phyloP scores from a whole-genome alignment of 2,888 invertebrate genomes.

The Himalopsyche japonica region DNA sequence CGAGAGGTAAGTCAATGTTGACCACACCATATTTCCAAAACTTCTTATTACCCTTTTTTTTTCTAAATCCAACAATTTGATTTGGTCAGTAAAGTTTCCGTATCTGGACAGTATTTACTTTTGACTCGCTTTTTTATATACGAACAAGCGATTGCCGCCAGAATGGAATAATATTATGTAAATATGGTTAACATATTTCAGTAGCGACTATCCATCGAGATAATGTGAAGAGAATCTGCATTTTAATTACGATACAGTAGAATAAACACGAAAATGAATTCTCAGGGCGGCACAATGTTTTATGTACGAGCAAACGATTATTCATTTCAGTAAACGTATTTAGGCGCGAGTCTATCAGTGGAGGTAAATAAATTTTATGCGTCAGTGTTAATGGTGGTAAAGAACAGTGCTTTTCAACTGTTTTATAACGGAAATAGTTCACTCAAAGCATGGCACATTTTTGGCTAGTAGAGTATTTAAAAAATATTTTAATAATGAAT shows the following conservation, averaged over 20 bases:
- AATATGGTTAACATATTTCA: background rate
- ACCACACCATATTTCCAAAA: no score
- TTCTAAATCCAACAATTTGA: no score
- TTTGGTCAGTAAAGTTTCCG: no score
- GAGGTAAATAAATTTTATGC: background rate
- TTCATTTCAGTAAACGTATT: background rate
- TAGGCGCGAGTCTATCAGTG: background rate
- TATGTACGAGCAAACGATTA: background rate
- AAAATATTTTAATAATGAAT: no score
- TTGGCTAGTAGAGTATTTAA: no score
- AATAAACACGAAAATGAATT: conserved; percentile 8
- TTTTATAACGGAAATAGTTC: background rate
- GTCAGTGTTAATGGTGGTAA: background rate
- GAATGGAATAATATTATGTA: background rate
- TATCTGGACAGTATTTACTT: no score
- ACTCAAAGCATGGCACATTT: no score
- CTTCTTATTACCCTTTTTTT: no score
- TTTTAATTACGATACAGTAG: conserved; percentile 12
- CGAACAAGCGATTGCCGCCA: no score
- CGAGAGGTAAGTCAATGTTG: no score
- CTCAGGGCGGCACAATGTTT: background rate
- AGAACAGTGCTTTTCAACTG: background rate
- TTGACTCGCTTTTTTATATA: no score
- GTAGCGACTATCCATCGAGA: background rate
- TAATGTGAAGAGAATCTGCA: conserved; percentile 6